A percentile compares a stretch with the other conserved stretches of the same genome.
Conservation (phyloP, 64 coral and sea anemone genomes). For the Orbicella faveolata region DNA sequence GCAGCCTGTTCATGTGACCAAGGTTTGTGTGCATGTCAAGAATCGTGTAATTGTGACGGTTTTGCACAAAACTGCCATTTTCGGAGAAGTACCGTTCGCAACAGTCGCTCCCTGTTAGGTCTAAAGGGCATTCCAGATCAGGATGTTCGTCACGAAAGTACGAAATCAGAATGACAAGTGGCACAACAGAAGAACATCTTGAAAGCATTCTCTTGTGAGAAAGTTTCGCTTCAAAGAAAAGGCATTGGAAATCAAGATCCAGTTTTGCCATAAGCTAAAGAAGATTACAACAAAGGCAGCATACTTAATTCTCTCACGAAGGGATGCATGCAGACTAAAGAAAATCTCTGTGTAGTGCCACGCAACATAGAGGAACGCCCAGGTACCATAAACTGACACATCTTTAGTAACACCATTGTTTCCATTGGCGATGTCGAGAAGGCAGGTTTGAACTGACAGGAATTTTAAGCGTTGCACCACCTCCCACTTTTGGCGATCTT, state of each 20-base stretch:
- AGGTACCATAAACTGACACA: conserved; percentile 51
- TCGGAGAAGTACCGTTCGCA: too few species aligned
- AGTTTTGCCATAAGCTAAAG: conserved; percentile 49
- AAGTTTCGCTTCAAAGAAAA: conserved; percentile 21
- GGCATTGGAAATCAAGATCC: conserved; percentile 37
- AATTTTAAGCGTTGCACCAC: conserved; percentile 63
- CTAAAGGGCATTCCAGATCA: too few species aligned
- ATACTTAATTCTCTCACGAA: conserved; percentile 48
- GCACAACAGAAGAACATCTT: conserved; percentile 60
- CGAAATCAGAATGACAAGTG: conserved; percentile 30
- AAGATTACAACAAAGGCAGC: conserved; percentile 52
- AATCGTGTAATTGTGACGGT: too few species aligned
- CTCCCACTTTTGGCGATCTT: conserved; percentile 61
- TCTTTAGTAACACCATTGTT: conserved; percentile 47
- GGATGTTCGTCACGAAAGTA: not conserved
- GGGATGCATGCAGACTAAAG: conserved; percentile 55
- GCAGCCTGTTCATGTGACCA: too few species aligned
- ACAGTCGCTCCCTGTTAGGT: too few species aligned
- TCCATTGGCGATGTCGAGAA: conserved; percentile 52
- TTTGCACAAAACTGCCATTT: too few species aligned
- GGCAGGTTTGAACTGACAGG: conserved; percentile 44
- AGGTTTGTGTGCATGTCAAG: too few species aligned
- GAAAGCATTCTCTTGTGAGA: conserved; percentile 54
- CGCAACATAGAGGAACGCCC: conserved; percentile 43
- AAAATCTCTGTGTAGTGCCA: conserved; percentile 47